phyloP scores from a whole-genome alignment of 2,888 invertebrate genomes.

The Drosophila maculinotata region DNA sequence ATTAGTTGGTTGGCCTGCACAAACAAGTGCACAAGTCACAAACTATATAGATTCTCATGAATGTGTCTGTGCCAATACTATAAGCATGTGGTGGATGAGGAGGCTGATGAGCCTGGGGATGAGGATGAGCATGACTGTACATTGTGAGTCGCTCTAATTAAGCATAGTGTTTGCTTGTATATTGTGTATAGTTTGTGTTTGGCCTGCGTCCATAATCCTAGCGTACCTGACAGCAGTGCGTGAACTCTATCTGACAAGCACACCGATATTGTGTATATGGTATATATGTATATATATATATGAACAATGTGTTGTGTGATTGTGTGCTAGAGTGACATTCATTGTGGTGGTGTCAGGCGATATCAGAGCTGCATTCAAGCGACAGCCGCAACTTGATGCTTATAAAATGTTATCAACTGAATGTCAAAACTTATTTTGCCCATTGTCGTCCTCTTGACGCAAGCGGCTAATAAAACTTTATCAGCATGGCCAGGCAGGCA shows the following conservation, averaged over 20 bases:
- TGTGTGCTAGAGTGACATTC: constrained; percentile 30
- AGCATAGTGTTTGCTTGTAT: constrained; percentile 10
- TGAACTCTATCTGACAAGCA: constrained; percentile 1
- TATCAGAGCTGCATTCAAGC: constrained; percentile 24
- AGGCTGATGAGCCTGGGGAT: neutral
- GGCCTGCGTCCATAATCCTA: constrained; percentile 26
- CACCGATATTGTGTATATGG: too few species aligned
- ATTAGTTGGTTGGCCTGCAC: constrained; percentile 40
- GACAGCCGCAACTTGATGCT: constrained; percentile 57
- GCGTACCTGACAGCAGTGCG: constrained; percentile 13
- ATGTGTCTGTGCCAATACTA: constrained; percentile 1
- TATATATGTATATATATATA: constrained; percentile 2
- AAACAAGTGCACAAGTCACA: constrained; percentile 2
- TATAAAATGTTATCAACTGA: constrained; percentile 69
- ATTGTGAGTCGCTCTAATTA: constrained; percentile 35
- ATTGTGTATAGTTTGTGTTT: constrained; percentile 27
- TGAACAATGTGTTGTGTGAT: constrained; percentile 14
- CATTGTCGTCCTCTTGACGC: constrained; percentile 43
- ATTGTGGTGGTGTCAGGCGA: constrained; percentile 37
- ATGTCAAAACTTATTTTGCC: constrained; percentile 58
- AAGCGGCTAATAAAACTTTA: constrained; percentile 45
- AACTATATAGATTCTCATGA: neutral
- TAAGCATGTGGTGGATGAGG: neutral
- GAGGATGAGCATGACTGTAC: neutral
- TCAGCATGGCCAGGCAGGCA: constrained; percentile 23